Base-by-base conservation (phyloP, 2,113 vertebrate genomes). In the Protobothrops flavoviridis region DNA sequence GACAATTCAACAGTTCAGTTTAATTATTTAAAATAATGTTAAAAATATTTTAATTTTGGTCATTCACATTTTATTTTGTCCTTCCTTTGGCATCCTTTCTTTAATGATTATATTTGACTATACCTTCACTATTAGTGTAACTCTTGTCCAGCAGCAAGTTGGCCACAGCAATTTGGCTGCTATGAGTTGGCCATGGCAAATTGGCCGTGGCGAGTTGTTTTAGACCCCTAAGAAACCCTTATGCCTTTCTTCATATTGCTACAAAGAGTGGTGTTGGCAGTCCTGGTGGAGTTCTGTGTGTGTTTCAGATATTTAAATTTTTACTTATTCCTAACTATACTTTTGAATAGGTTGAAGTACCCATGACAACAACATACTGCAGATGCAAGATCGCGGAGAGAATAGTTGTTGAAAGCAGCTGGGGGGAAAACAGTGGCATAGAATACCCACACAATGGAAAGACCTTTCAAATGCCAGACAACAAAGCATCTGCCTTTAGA, bases 331-430 rank as follows among this genome's bases (percentile, higher is more conserved):
- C 33, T 9, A 69, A 17, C 0, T 0, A 74, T 91, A 91, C 87
- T 93, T 93, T 86, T 45, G 91, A 94, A 89, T 87, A 90, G 92
- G 81, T 39, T 81, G 0, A 0, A 69, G 96, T 96, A 93, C 94
- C 95, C 94, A 89, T 96, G 95, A 96, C 96, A 97, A 96, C 91
- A 0, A 88, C 87, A 3, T 0, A 0, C 81, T 0, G 4, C 3
- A 0, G 0, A 5, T 3, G 0, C 10, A 17, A 0, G 15, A 90
- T 33, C 59, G 85, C 69, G 92, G 88, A 11, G 94, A 5, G 52
- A 56, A 61, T 56, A 86, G 24, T 85, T 87, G 91, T 92, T 74
- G 0, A 48, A 39, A 39, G 69, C 33, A 39, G 15, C 8, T 10
- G 39, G 21, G 9, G 12, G 5, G 0, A 1, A 10, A 17, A 50